These are phyloP conservation scores for Drosophila punjabiensis DNA, from an alignment of 1,140 invertebrate species.

Conservation along the genomic window DNA sequence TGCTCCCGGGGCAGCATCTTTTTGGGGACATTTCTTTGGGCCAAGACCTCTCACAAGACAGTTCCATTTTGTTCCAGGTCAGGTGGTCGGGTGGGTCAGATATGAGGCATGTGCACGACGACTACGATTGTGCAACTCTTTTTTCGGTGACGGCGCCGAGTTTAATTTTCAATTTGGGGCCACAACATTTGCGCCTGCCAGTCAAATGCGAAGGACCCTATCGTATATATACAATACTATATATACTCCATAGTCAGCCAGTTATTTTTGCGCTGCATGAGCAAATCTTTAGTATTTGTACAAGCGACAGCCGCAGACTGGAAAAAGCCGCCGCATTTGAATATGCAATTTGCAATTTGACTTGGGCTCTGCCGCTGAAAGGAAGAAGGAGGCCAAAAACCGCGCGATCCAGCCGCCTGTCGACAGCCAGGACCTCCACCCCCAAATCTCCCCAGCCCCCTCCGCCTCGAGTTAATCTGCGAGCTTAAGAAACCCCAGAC, in stretches of 20 bases:
- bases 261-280: conserved; percentile 79
- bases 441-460: neutral
- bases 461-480: conserved; percentile 65
- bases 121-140: conserved; percentile 57
- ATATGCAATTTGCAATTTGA: conserved; percentile 83
- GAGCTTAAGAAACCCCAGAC: conserved; percentile 77
- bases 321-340: conserved; percentile 81
- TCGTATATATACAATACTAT: neutral
- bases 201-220: conserved; percentile 26
- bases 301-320: conserved; percentile 75
- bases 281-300: conserved; percentile 82
- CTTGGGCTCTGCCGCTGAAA: conserved; percentile 61
- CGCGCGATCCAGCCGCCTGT: conserved; percentile 33
- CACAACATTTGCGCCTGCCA: conserved; percentile 71
- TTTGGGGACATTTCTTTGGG: conserved; percentile 57
- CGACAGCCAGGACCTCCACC: conserved; percentile 36
- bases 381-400: conserved; percentile 63
- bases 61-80: conserved; percentile 61
- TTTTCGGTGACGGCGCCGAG: conserved; percentile 31
- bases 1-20: conserved; percentile 41
- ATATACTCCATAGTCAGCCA: conserved; percentile 54
- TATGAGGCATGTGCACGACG: conserved; percentile 60
- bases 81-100: conserved; percentile 65
- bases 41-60: conserved; percentile 41
- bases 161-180: conserved; percentile 77